Evolutionary conservation across 2,888 invertebrate species (phyloP).

Genomic region (Napeogenes inachia): DNA sequence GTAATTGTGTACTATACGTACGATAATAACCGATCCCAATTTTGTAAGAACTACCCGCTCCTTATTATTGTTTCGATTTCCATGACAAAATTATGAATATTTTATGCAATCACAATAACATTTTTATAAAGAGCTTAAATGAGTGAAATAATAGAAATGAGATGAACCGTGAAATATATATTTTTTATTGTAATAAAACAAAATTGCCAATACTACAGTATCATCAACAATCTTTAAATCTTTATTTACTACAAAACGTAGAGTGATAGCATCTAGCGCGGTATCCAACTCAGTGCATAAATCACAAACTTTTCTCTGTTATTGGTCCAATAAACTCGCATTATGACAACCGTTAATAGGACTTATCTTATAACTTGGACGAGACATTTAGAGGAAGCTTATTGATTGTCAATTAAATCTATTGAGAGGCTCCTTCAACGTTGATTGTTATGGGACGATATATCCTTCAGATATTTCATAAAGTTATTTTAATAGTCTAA

Average conservation of each 20-base stretch:
- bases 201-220: neutral
- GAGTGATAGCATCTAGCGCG: conserved; percentile 8
- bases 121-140: too few relatives aligned
- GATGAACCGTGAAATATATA: too few relatives aligned
- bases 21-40: conserved; percentile 13
- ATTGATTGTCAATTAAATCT: conserved; percentile 3
- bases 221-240: conserved; percentile 1
- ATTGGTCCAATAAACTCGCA: conserved; percentile 46
- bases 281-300: conserved; percentile 35
- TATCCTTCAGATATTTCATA: too few relatives aligned
- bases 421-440: neutral
- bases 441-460: neutral
- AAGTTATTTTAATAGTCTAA: too few relatives aligned
- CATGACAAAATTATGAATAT: too few relatives aligned
- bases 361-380: conserved; percentile 24
- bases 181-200: too few relatives aligned
- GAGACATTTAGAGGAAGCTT: conserved; percentile 7
- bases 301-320: conserved; percentile 51
- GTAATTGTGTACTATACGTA: conserved; percentile 19
- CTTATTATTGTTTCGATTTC: too few relatives aligned
- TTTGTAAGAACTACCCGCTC: neutral
- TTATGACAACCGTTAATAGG: conserved; percentile 49
- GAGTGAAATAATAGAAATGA: too few relatives aligned
- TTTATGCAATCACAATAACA: too few relatives aligned
- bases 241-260: conserved; percentile 15